Conservation (phyloP, 2,797 vertebrate genomes). For the Melanotaenia trifasciata region DNA sequence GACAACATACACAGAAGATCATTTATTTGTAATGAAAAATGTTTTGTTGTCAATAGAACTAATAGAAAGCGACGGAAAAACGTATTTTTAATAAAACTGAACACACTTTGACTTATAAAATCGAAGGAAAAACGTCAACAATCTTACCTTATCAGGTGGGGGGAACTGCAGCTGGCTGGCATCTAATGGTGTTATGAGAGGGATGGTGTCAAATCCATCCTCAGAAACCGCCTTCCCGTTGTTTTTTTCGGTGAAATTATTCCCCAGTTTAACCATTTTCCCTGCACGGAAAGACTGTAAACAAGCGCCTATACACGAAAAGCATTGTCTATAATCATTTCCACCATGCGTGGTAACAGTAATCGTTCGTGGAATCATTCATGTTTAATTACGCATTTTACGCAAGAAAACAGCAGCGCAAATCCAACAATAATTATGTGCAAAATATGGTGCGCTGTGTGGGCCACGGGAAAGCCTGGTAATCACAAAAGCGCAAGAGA, state of each 20-base stretch:
- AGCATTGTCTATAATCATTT: not conserved
- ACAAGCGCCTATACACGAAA: not conserved
- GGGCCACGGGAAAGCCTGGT: constrained; percentile 39
- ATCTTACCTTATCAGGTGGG: constrained; percentile 90
- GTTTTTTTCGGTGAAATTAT: constrained; percentile 93
- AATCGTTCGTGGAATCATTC: not conserved
- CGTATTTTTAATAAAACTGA: not conserved
- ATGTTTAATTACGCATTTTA: not conserved
- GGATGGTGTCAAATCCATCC: constrained; percentile 97
- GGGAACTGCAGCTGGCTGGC: constrained; percentile 95
- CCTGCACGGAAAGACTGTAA: constrained; percentile 38
- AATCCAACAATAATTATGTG: constrained; percentile 6
- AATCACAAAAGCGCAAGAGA: constrained; percentile 53
- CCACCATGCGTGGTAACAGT: not conserved
- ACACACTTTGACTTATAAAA: constrained; percentile 7
- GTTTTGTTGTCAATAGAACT: not conserved
- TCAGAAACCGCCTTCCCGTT: constrained; percentile 87
- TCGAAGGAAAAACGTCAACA: constrained; percentile 1
- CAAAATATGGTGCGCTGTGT: constrained; percentile 28
- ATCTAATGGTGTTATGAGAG: constrained; percentile 94
- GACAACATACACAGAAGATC: constrained; percentile 11
- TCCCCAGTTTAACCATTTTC: constrained; percentile 95
- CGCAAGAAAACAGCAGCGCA: constrained; percentile 19
- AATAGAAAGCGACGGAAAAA: not conserved
- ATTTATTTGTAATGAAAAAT: not conserved